Conservation (phyloP, 2,797 vertebrate species). For the Malurus leucopterus region DNA sequence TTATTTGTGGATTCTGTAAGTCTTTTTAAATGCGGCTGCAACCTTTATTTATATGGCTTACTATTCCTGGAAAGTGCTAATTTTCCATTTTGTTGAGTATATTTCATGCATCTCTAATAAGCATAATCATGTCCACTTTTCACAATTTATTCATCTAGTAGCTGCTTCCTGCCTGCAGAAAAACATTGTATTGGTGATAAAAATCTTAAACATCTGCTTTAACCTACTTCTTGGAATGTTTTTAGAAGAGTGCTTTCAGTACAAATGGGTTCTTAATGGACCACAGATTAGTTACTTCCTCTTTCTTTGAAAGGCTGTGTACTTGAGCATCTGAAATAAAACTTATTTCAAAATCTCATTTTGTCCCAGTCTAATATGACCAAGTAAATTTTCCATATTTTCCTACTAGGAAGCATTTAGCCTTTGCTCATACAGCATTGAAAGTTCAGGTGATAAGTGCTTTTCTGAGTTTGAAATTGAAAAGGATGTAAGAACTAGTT, state of each 20-base stretch:
- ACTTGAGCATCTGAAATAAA: not conserved
- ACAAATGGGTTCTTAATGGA: not conserved
- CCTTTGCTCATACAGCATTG: not conserved
- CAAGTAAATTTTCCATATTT: not conserved
- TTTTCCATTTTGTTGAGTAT: not conserved
- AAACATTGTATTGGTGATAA: slow-evolving; percentile 4
- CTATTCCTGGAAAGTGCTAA: not conserved
- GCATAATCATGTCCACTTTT: not conserved
- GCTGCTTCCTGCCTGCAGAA: not conserved
- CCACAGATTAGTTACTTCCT: not conserved
- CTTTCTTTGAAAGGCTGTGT: not conserved
- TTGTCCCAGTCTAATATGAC: not conserved
- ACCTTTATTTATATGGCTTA: not conserved
- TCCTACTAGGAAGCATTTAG: not conserved
- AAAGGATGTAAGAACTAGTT: not conserved
- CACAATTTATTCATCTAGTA: not conserved
- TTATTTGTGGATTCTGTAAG: not conserved
- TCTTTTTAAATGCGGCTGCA: not conserved
- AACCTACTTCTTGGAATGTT: not conserved
- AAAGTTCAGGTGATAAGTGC: not conserved
- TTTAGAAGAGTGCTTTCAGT: not conserved
- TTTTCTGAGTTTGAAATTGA: not conserved
- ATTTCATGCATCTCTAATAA: not conserved
- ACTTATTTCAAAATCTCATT: not conserved
- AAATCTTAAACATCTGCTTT: slow-evolving; percentile 10